phyloP scores from a whole-genome alignment of 2,797 vertebrate species.

The Lagocephalus sceleratus region DNA sequence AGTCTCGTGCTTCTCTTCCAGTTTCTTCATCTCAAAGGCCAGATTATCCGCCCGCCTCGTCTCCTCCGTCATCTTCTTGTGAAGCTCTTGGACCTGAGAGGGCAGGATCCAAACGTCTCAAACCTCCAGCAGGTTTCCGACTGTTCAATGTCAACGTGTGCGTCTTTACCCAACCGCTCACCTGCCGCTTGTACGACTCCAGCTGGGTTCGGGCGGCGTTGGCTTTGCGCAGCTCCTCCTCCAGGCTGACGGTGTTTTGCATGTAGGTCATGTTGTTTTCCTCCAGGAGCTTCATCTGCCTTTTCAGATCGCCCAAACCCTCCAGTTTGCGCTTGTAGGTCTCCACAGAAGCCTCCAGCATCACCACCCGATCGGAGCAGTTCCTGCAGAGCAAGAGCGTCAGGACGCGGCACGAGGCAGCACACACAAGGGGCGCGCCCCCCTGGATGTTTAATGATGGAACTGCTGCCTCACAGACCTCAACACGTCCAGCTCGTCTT shows the following conservation, averaged over 20 bases:
- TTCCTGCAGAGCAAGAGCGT: conserved; percentile 62
- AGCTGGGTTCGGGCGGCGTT: conserved; percentile 92
- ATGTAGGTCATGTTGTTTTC: conserved; percentile 97
- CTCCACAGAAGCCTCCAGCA: conserved; percentile 90
- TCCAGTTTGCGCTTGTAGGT: conserved; percentile 94
- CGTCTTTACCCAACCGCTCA: conserved; percentile 31
- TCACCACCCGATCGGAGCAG: conserved; percentile 90
- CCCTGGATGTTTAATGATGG: no score
- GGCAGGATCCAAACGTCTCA: neutral
- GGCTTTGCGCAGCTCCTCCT: conserved; percentile 95
- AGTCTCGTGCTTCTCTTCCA: conserved; percentile 91
- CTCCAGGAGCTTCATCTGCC: conserved; percentile 93
- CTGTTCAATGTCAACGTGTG: no score
- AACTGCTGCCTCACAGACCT: conserved; percentile 82
- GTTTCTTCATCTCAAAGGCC: conserved; percentile 89
- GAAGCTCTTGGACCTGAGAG: conserved; percentile 89
- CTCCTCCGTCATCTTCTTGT: conserved; percentile 89
- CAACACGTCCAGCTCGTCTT: conserved; percentile 94
- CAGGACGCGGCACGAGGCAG: no score
- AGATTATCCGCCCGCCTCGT: conserved; percentile 90
- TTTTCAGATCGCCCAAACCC: conserved; percentile 89
- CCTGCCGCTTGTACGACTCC: conserved; percentile 95
- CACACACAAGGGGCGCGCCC: no score
- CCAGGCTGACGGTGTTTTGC: conserved; percentile 93
- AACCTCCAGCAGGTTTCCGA: neutral